phyloP scores from a whole-genome alignment of 2,888 invertebrate genomes.

The Strigamia maritima region DNA sequence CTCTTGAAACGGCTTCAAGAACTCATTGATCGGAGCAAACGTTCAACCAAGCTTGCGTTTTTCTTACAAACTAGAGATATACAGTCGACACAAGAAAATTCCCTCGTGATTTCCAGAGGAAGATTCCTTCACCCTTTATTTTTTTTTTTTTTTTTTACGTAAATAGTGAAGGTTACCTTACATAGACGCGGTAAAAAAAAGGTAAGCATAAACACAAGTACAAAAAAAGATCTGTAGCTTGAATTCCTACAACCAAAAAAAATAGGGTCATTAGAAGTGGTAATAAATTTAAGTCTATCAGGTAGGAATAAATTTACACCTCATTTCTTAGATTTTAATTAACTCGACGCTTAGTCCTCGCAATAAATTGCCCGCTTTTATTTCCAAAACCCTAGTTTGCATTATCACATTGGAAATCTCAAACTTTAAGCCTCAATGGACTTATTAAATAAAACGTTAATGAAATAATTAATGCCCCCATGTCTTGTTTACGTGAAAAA shows the following conservation, averaged over 20 bases:
- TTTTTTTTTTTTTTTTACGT: not conserved
- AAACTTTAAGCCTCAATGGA: slow-evolving; percentile 24
- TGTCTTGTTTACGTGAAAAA: slow-evolving; percentile 1
- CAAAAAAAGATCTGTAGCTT: not conserved
- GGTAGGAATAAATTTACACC: slow-evolving; percentile 30
- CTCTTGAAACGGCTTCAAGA: slow-evolving; percentile 25
- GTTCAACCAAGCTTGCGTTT: slow-evolving; percentile 21
- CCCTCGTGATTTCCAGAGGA: slow-evolving; percentile 21
- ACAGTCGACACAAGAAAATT: slow-evolving; percentile 27
- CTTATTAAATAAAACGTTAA: slow-evolving; percentile 34
- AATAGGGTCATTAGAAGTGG: not conserved
- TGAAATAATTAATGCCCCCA: slow-evolving; percentile 28
- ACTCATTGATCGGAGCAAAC: slow-evolving; percentile 21
- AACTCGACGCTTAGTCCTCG: slow-evolving; percentile 2
- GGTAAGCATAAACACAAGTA: not conserved
- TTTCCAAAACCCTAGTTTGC: slow-evolving; percentile 25
- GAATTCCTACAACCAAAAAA: not conserved
- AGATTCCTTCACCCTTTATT: not conserved
- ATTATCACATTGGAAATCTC: slow-evolving; percentile 21
- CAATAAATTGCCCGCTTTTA: slow-evolving; percentile 26
- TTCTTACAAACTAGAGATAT: slow-evolving; percentile 31
- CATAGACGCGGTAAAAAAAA: not conserved
- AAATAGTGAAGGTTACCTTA: not conserved
- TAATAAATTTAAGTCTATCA: slow-evolving; percentile 17
- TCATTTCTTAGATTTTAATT: slow-evolving; percentile 30